Base-by-base conservation (phyloP, 2,797 vertebrate species). In the Acanthornis magna region DNA sequence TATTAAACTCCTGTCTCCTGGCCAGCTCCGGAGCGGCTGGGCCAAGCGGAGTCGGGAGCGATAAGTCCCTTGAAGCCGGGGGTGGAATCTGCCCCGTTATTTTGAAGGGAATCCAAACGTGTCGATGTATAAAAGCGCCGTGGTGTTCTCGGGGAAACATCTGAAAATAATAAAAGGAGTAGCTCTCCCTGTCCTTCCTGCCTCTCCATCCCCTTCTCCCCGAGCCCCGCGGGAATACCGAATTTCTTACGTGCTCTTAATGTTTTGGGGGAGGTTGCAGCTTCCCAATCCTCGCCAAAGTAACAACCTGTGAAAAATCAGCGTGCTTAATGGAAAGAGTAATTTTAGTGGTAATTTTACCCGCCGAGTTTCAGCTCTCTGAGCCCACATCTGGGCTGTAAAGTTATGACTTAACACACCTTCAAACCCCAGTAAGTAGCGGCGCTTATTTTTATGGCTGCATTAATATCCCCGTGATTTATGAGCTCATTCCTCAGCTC, bases 81-180 rank as follows among this genome's bases (percentile, higher is more conserved):
- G 62, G 3, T 88, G 77, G 95, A 85, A 94, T 94, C 95, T 12
- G 72, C 18, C 29, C 72, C 72, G 18, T 55, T 80, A 30, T 71
- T 91, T 70, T 83, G 83, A 78, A 54, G 87, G 29, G 57, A 11
- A 25, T 80, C 92, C 93, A 79, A 85, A 84, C 0, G 75, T 43
- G 91, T 27, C 11, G 87, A 47, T 72, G 68, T 30, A 7, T 34
- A 54, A 88, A 93, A 94, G 91, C 40, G 3, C 81, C 18, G 92
- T 10, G 53, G 88, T 77, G 91, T 63, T 74, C 82, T 50, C 11
- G 21, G 79, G 51, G 36, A 83, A 91, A 85, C 96, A 96, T 94
- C 92, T 96, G 91, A 91, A 95, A 94, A 67, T 40, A 55, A 96
- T 97, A 21, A 93, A 42, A 89, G 61, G 82, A 93, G 95, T 9